Evolutionary conservation across 2,888 invertebrate genomes (phyloP).

Genomic region (Drosophila multiciliata): DNA sequence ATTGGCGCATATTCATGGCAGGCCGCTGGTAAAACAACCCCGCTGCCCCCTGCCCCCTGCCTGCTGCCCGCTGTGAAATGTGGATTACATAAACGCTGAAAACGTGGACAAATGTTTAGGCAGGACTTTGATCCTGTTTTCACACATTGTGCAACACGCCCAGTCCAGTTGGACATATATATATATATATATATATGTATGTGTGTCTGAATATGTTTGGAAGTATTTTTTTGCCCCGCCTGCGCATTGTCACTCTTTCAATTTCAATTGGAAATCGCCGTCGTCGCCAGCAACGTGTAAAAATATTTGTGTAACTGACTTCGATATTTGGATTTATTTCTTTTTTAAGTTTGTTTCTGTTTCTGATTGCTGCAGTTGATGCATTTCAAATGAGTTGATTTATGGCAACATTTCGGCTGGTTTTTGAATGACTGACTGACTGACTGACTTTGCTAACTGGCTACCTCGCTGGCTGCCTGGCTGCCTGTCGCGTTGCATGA

Average conservation of each 20-base stretch:
- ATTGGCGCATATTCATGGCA: slow-evolving; percentile 75
- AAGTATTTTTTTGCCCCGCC: slow-evolving; percentile 58
- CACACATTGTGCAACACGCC: slow-evolving; percentile 77
- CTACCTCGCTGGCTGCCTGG: slow-evolving; percentile 34
- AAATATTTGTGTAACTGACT: slow-evolving; percentile 78
- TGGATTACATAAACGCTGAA: slow-evolving; percentile 72
- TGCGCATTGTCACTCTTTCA: slow-evolving; percentile 69
- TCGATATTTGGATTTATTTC: slow-evolving; percentile 55
- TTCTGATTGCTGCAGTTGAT: slow-evolving; percentile 81
- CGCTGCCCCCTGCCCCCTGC: background rate
- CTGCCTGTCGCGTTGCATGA: slow-evolving; percentile 70
- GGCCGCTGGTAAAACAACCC: slow-evolving; percentile 17
- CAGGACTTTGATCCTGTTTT: slow-evolving; percentile 77
- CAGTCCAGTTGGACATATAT: slow-evolving; percentile 27
- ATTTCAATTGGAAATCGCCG: slow-evolving; percentile 70
- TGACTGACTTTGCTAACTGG: slow-evolving; percentile 45
- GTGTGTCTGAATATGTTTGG: slow-evolving; percentile 23
- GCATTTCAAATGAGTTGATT: slow-evolving; percentile 81
- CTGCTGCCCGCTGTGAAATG: slow-evolving; percentile 19
- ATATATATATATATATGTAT: slow-evolving; percentile 1
- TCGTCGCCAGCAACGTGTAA: slow-evolving; percentile 65
- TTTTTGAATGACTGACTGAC: slow-evolving; percentile 66
- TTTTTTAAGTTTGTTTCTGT: slow-evolving; percentile 70
- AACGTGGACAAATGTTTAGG: slow-evolving; percentile 72
- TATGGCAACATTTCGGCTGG: slow-evolving; percentile 75